Evolutionary conservation across 2,888 invertebrate genomes (phyloP).

Genomic region (Acrobasis consociella): DNA sequence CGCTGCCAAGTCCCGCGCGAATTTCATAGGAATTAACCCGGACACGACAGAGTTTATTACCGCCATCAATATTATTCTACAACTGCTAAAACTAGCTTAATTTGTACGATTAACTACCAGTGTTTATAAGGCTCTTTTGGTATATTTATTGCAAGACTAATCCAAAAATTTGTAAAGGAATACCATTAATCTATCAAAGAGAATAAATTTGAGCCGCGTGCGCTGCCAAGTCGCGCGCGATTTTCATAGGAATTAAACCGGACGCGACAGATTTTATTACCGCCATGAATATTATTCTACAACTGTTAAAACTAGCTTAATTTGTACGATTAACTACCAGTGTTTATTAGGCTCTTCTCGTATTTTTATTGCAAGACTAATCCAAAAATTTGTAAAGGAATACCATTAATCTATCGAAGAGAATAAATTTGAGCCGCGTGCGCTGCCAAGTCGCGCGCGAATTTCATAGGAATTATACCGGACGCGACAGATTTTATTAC

Average conservation of each 20-base stretch:
- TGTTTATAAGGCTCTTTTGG: too few species aligned
- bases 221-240: conserved; percentile 34
- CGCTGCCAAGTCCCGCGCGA: conserved; percentile 34
- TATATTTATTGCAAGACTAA: too few species aligned
- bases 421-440: background rate
- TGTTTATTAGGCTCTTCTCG: too few species aligned
- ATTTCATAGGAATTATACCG: conserved; percentile 67
- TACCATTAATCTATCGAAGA: too few species aligned
- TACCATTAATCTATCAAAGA: too few species aligned
- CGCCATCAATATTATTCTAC: conserved; percentile 60
- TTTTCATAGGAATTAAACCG: conserved; percentile 67
- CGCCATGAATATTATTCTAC: conserved; percentile 61
- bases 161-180: too few species aligned
- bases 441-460: conserved; percentile 34
- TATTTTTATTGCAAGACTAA: too few species aligned
- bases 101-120: too few species aligned
- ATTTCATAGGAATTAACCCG: conserved; percentile 68
- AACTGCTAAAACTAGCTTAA: too few species aligned
- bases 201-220: conserved; percentile 18
- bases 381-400: too few species aligned
- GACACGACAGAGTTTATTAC: conserved; percentile 75
- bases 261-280: conserved; percentile 75
- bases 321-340: too few species aligned
- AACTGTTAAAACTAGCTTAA: too few species aligned
- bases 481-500: conserved; percentile 75